Percentiles rank a stretch among this genome's conserved stretches.
phyloP scores from a whole-genome alignment of 2,113 vertebrate genomes.

The Neolamprologus toae region DNA sequence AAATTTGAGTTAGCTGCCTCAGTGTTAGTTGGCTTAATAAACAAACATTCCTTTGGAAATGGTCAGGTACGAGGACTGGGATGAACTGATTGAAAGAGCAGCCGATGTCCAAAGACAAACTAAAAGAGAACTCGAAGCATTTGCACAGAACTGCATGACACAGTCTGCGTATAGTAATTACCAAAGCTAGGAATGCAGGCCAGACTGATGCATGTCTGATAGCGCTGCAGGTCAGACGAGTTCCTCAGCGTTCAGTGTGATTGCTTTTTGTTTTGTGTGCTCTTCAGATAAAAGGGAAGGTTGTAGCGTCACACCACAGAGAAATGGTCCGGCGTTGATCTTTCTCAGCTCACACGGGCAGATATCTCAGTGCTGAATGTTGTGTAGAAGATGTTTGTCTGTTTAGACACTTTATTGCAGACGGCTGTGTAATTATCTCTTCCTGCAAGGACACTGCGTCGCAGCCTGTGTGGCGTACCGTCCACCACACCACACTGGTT shows the following conservation, averaged over 20 bases:
- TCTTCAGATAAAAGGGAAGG: neutral
- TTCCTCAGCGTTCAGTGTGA: neutral
- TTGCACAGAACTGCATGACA: neutral
- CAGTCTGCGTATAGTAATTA: neutral
- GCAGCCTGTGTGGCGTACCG: slow-evolving; percentile 23
- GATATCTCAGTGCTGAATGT: neutral
- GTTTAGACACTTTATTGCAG: slow-evolving; percentile 10
- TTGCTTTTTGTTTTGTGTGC: neutral
- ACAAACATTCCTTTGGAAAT: neutral
- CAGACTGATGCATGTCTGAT: neutral
- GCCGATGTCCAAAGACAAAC: neutral
- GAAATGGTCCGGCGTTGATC: neutral
- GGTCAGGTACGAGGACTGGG: neutral
- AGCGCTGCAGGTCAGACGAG: neutral
- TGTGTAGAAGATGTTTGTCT: slow-evolving; percentile 10
- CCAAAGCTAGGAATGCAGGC: neutral
- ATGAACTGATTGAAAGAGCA: neutral
- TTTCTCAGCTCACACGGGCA: neutral
- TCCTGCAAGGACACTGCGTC: slow-evolving; percentile 12
- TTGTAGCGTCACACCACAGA: neutral
- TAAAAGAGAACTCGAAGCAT: neutral
- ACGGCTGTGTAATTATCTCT: slow-evolving; percentile 39
- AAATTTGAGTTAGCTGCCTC: neutral
- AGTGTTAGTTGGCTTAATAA: neutral
- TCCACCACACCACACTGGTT: slow-evolving; percentile 14